A percentile compares a stretch with the other conserved stretches of the same genome.
phyloP scores from a whole-genome alignment of 2,888 invertebrate species.

The Ditylenchus weischeri region DNA sequence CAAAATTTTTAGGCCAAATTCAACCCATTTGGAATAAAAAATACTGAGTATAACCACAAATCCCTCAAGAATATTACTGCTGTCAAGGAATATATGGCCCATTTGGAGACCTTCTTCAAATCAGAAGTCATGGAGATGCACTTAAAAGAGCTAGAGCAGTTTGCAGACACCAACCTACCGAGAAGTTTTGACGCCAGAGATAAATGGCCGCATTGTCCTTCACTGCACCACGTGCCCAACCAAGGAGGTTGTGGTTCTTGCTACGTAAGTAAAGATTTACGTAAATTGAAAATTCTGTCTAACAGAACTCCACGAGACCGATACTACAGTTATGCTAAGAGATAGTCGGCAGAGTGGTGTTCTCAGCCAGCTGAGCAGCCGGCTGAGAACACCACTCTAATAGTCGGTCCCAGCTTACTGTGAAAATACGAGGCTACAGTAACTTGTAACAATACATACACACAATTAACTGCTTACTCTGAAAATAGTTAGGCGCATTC shows the following conservation, averaged over 20 bases:
- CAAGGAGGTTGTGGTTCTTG: slow-evolving; percentile 58
- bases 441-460: too few relatives aligned
- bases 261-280: slow-evolving; percentile 39
- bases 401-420: too few relatives aligned
- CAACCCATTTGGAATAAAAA: slow-evolving; percentile 53
- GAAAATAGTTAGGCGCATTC: too few relatives aligned
- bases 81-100: slow-evolving; percentile 50
- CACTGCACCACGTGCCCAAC: slow-evolving; percentile 52
- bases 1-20: slow-evolving; percentile 43
- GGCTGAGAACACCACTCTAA: too few relatives aligned
- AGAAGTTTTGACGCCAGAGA: slow-evolving; percentile 52
- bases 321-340: too few relatives aligned
- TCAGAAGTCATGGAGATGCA: slow-evolving; percentile 24
- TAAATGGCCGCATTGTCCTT: slow-evolving; percentile 55
- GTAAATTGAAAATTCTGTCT: background rate
- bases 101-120: slow-evolving; percentile 49
- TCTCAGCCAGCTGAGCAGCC: too few relatives aligned
- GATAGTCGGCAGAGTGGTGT: too few relatives aligned
- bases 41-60: slow-evolving; percentile 41
- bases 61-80: slow-evolving; percentile 53
- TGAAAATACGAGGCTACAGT: too few relatives aligned
- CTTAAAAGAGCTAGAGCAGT: slow-evolving; percentile 48
- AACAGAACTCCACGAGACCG: too few relatives aligned
- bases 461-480: too few relatives aligned
- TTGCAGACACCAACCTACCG: slow-evolving; percentile 43